Base-by-base conservation (phyloP, 2,888 invertebrate genomes). In the Agrotis segetum region DNA sequence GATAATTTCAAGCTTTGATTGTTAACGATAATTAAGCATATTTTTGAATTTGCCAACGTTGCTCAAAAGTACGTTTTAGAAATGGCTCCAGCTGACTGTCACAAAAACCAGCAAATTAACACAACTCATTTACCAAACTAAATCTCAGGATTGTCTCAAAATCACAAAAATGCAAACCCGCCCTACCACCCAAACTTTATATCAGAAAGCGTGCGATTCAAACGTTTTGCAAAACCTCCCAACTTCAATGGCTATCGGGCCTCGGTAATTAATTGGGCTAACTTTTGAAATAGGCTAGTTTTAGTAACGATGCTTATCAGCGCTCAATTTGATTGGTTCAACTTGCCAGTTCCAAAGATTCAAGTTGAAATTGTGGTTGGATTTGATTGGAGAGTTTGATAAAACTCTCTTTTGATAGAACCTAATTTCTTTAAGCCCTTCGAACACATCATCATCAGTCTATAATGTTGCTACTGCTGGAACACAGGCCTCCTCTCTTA, bases 211-310 rank as follows among this genome's bases (percentile, higher is more conserved):
- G 78, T 68, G 13, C 73, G 63, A 71, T 81, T 83, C 73, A 81
- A 79, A 75, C 81, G 76, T 74, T 84, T 74, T 71, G 70, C 71
- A 83, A 76, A 83, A 85, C 67, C 80, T 73, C 46, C 79, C 34
- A 70, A 82, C 67, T 82, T 73, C 21, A 75, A 77, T 71, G 73
- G 69, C 69, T 60, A 85, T 85, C 55, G 68, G 63, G 61, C 34
- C 34, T 59, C 70, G 81, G 85, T 84, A 84, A 85, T 84, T 84
- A 83, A 84, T 85, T 85, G 84, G 65, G 44, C 56, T 52, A 71
- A 80, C 55, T 70, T 80, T 46, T 44, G 34, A 29, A 82, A 71
- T 66, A 63, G 73, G 68, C 83, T 82, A 79, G 79, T 82, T 79
- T 79, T 82, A 72, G 83, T 63, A 16, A 68, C 53, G 73, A 68